Conservation (phyloP, 2,797 vertebrate species). For the Argyrosomus regius region DNA sequence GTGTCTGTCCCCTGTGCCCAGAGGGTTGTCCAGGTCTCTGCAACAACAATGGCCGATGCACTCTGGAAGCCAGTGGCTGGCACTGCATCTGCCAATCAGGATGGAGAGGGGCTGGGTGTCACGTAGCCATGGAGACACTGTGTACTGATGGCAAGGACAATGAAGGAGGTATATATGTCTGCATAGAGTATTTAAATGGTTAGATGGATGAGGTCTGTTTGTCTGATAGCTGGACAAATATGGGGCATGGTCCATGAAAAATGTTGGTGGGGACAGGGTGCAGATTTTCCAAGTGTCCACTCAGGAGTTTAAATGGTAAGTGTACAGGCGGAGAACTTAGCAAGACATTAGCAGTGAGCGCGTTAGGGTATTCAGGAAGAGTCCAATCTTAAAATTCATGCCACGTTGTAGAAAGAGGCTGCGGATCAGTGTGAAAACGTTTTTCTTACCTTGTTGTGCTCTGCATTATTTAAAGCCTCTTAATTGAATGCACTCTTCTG, state of each 20-base stretch:
- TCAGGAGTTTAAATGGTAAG: background rate
- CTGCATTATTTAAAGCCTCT: background rate
- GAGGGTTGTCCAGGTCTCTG: slow-evolving; percentile 98
- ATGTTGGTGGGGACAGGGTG: background rate
- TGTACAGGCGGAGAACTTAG: background rate
- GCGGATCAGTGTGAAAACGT: background rate
- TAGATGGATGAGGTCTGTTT: slow-evolving; percentile 12
- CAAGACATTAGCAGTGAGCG: background rate
- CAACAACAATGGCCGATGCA: slow-evolving; percentile 98
- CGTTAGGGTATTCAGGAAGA: background rate
- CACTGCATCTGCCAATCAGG: slow-evolving; percentile 98
- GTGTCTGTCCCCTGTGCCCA: slow-evolving; percentile 70
- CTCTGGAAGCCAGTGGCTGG: slow-evolving; percentile 97
- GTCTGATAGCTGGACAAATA: slow-evolving; percentile 19
- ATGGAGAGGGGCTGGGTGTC: slow-evolving; percentile 96
- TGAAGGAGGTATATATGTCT: slow-evolving; percentile 90
- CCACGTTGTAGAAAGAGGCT: background rate
- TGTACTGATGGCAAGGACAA: slow-evolving; percentile 98
- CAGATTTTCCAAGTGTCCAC: background rate
- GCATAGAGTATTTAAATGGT: slow-evolving; percentile 1
- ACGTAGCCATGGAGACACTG: slow-evolving; percentile 98
- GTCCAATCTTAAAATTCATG: background rate
- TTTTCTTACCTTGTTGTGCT: background rate
- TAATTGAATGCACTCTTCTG: background rate
- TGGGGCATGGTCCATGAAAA: background rate